Evolutionary conservation across 2,888 invertebrate genomes (phyloP).

Genomic region (Drosophila niveifrons): DNA sequence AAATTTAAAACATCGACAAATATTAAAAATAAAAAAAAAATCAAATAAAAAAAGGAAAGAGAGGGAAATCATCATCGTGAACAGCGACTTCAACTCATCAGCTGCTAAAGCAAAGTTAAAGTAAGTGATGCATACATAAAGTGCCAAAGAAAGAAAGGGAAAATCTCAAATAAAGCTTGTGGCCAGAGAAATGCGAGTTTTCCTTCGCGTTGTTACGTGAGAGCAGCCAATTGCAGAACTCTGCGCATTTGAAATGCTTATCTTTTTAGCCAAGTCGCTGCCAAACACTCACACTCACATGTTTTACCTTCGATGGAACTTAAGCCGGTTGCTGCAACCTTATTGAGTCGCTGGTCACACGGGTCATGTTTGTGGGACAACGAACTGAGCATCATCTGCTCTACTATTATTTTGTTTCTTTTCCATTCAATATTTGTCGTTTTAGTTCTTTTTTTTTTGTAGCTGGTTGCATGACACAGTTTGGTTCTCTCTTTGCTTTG

Average conservation of each 20-base stretch:
- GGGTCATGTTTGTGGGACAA: conserved; percentile 64
- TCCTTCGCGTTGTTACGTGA: conserved; percentile 23
- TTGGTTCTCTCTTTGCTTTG: conserved; percentile 32
- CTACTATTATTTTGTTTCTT: conserved; percentile 58
- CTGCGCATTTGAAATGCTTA: conserved; percentile 38
- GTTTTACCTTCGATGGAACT: conserved; percentile 18
- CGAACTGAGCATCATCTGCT: conserved; percentile 65
- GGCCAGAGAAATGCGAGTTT: conserved; percentile 27
- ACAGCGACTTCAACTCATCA: conserved; percentile 42
- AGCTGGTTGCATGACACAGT: conserved; percentile 58
- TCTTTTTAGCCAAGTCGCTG: conserved; percentile 41
- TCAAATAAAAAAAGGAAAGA: conserved; percentile 13
- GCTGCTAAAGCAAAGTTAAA: conserved; percentile 53
- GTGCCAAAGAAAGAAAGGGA: conserved; percentile 5
- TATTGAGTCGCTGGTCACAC: conserved; percentile 37
- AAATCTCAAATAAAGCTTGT: conserved; percentile 18
- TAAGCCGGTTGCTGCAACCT: conserved; percentile 50
- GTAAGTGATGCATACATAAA: conserved; percentile 54
- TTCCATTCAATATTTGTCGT: conserved; percentile 47
- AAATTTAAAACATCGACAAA: conserved; percentile 5
- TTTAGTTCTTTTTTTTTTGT: conserved; percentile 29
- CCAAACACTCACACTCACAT: conserved; percentile 8
- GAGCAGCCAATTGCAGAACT: conserved; percentile 19
- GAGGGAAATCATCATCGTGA: conserved; percentile 6
- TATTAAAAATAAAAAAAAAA: conserved; percentile 13